Evolutionary conservation across 2,797 vertebrate species (phyloP).

Genomic region (Xerus rutilus): DNA sequence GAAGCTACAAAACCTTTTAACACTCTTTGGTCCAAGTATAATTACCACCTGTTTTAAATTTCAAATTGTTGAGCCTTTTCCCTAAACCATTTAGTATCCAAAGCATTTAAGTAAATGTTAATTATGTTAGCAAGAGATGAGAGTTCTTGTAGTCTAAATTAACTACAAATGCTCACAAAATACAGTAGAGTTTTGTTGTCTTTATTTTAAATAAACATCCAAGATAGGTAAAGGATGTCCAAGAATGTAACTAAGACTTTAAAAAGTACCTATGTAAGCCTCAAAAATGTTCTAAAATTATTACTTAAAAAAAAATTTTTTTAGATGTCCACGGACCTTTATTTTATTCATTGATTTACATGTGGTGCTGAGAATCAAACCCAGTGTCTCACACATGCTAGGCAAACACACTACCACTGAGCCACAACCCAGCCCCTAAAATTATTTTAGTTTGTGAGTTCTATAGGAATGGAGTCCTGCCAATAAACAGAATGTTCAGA

Average conservation of each 20-base stretch:
- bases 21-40: conserved; percentile 30
- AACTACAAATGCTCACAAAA: conserved; percentile 63
- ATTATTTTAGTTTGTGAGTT: conserved; percentile 37
- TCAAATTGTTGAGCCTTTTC: conserved; percentile 43
- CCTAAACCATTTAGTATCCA: conserved; percentile 48
- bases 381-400: too few relatives aligned
- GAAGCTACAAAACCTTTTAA: conserved; percentile 50
- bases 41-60: conserved; percentile 67
- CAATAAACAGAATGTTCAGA: conserved; percentile 15
- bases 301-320: background rate
- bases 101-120: conserved; percentile 30
- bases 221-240: background rate
- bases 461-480: background rate
- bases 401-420: too few relatives aligned
- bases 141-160: background rate
- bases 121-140: background rate
- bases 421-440: background rate
- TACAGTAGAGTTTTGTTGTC: background rate
- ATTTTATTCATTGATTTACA: too few relatives aligned
- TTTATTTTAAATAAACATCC: conserved; percentile 66
- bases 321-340: too few relatives aligned
- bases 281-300: conserved; percentile 42
- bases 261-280: background rate
- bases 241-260: background rate
- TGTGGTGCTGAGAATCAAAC: too few relatives aligned